phyloP scores from a whole-genome alignment of 2,888 invertebrate species.

The Ectemnius cavifrons region DNA sequence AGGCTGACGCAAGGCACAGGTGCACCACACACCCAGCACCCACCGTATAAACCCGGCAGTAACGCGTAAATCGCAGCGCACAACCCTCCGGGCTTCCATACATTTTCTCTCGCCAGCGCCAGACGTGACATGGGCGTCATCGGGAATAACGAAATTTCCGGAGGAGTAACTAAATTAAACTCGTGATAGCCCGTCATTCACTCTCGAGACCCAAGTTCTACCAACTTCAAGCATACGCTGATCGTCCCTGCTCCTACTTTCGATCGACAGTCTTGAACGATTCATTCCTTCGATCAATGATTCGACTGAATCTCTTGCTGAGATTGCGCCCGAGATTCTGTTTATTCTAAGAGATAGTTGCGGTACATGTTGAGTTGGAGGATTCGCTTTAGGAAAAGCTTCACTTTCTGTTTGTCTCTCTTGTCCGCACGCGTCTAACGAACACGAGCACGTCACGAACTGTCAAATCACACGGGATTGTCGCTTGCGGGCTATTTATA shows the following conservation, averaged over 20 bases:
- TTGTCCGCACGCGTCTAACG: not conserved
- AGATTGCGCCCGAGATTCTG: too few species aligned
- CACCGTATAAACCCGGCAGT: too few species aligned
- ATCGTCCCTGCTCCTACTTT: too few species aligned
- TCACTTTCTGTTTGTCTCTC: not conserved
- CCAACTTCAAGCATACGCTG: not conserved
- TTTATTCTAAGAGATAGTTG: not conserved
- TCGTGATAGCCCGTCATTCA: conserved; percentile 13
- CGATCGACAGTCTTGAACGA: not conserved
- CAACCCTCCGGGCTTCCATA: conserved; percentile 1
- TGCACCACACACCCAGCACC: conserved; percentile 19
- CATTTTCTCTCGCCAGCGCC: conserved; percentile 35
- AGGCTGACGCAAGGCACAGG: conserved; percentile 50
- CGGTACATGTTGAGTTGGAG: not conserved
- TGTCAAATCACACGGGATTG: conserved; percentile 35
- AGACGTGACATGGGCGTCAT: conserved; percentile 30
- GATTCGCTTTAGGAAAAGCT: not conserved
- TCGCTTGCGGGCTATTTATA: conserved; percentile 42
- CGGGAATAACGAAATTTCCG: conserved; percentile 56
- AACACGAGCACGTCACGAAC: conserved; percentile 33
- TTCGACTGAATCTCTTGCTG: not conserved
- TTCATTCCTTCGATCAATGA: not conserved
- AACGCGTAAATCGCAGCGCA: conserved; percentile 42
- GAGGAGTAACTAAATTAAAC: conserved; percentile 53
- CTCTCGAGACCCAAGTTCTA: not conserved